A percentile compares a stretch with the other conserved stretches of the same genome.
phyloP scores from a whole-genome alignment of 2,888 invertebrate genomes.

The Cataglyphis altisquamis region DNA sequence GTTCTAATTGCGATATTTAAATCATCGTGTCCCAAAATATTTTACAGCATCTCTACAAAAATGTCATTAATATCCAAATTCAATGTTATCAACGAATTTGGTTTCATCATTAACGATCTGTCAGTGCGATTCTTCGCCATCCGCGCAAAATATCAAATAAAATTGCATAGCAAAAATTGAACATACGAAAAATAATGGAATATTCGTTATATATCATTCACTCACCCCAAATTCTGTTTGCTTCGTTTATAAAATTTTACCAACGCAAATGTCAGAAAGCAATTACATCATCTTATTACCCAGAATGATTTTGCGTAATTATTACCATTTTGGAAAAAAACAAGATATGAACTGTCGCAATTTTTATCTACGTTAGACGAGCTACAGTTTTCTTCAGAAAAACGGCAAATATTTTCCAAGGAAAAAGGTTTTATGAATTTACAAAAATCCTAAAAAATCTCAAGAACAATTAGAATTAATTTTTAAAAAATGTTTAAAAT shows the following conservation, averaged over 20 bases:
- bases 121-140: neutral
- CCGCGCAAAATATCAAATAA: neutral
- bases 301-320: neutral
- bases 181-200: neutral
- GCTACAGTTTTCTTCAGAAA: neutral
- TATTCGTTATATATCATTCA: neutral
- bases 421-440: neutral
- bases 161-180: neutral
- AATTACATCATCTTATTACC: neutral
- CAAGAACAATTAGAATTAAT: neutral
- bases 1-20: neutral
- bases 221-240: neutral
- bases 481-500: neutral
- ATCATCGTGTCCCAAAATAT: neutral
- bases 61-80: constrained; percentile 6
- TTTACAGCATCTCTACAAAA: neutral
- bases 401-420: neutral
- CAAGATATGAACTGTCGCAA: neutral
- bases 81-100: neutral
- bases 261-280: neutral
- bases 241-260: neutral
- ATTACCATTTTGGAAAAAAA: neutral
- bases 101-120: neutral
- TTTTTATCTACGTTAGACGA: neutral
- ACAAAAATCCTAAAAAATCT: neutral